Base-by-base conservation (phyloP, 2,113 vertebrate genomes). In the Spilogale gracilis region DNA sequence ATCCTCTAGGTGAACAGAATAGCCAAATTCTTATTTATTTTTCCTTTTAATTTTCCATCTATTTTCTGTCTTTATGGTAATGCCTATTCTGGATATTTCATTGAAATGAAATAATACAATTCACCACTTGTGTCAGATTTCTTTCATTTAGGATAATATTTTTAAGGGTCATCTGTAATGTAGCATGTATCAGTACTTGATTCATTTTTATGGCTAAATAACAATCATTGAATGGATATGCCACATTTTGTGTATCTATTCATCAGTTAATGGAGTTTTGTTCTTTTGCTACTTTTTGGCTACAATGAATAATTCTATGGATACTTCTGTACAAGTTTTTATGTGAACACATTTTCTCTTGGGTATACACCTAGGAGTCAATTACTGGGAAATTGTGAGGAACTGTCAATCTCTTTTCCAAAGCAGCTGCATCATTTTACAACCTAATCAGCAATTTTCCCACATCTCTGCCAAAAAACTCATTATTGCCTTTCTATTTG, bases 391-490 rank as follows among this genome's bases (percentile, higher is more conserved):
- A 91, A 8, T 48, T 69, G 5, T 82, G 85, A 96, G 56, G 45
- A 83, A 61, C 4, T 92, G 45, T n/a, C 63, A 91, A 81, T 38
- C 54, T 74, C 7, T 83, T 71, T 95, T 85, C 30, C 65, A 92
- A 71, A 38, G 48, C 27, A 93, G 48, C 30, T 60, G 25, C 3
- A 87, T 6, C 14, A 88, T 94, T 95, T 91, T 61, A 88, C 11
- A 80, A 76, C 84, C 20, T n/a, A 20, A 95, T 43, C 16, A 91
- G 13, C 32, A 90, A 56, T 32, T 89, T 94, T 61, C 52, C 32
- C 14, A 91, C 14, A 79, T 89, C 38, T 32, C 93, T 61, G 30
- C 21, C 63, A 84, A 92, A 88, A 90, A 95, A 90, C n/a, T 50
- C 96, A 14, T 54, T 58, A 85, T 27, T 74, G 32, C 38, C 48